Evolutionary conservation across 2,113 vertebrate species (phyloP), one percentile per base, ranked within the genome.

Genomic region (Scartelaos histophorus): DNA sequence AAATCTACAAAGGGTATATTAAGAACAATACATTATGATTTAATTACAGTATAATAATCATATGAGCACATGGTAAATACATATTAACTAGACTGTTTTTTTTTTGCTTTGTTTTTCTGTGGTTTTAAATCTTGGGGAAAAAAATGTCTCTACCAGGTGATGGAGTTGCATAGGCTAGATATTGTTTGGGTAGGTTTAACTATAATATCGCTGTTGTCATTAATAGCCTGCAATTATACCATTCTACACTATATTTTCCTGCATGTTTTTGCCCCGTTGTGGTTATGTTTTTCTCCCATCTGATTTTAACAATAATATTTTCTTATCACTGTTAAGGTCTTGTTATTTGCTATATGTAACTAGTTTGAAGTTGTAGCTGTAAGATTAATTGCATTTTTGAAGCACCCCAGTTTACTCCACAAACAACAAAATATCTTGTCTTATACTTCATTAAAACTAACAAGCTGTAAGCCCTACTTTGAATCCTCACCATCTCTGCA

Each of bases 151-250:
- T 96, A 89, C 95, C 95, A 99, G 97, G 97, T 98, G 94, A 96
- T 98, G 97, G 96, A 98, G 96, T 98, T 95, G 94, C 97, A 98
- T 97, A 99, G 96, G 96, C 96, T 99, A 98, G 97, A 99, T 97
- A 98, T 99, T 96, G 97, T 98, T 98, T 96, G 97, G 96, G 95
- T 97, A 96, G 97, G 95, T 97, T 96, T 97, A 66, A 77, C 10
- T 43, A 43, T 1, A 43, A 43, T 43, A 43, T 43, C 10, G 7
- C 38, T 10, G 38, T 43, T 97, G 94, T 10, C 38, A 90, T 95
- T 93, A 92, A 91, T 93, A 93, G 94, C 94, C 95, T 96, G 94
- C 94, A 94, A 91, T 96, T 94, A 93, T 92, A 93, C 93, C 94
- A 34, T 60, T 56, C n/a, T 7, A 93, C 29, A 29, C 29, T 29